These are phyloP conservation scores for Acanthacorydalis orientalis DNA, from an alignment of 2,888 invertebrate species.

Conservation along the genomic window DNA sequence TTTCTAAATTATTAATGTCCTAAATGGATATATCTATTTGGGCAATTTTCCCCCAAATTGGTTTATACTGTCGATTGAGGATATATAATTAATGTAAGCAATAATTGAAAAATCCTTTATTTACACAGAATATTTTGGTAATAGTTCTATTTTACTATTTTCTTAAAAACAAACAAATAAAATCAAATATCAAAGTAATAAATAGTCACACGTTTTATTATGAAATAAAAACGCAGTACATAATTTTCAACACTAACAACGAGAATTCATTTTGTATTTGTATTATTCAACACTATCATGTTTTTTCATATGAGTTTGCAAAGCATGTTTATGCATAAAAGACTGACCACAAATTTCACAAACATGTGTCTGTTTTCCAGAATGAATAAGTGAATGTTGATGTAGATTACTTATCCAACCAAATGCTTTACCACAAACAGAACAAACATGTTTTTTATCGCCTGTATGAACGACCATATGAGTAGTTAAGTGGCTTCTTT, in stretches of 20 bases:
- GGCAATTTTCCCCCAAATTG: too few species aligned
- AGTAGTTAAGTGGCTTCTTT: neutral
- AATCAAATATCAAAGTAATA: neutral
- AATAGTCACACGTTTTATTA: neutral
- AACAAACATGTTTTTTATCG: neutral
- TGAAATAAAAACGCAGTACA: neutral
- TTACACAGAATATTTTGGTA: too few species aligned
- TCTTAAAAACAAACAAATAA: neutral
- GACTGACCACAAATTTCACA: neutral
- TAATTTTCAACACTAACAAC: neutral
- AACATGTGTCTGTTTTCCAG: neutral
- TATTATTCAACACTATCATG: neutral
- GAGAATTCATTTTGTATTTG: neutral
- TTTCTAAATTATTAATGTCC: too few species aligned
- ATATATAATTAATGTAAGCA: too few species aligned
- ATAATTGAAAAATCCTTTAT: too few species aligned
- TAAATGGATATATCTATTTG: too few species aligned
- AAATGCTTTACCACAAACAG: neutral
- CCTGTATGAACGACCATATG: neutral
- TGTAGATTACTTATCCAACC: neutral
- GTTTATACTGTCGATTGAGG: too few species aligned
- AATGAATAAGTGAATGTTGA: neutral
- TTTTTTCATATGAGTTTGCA: neutral
- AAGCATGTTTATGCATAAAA: neutral
- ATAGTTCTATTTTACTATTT: too few species aligned